A percentile compares a stretch with the other conserved stretches of the same genome.
Evolutionary conservation across 2,797 vertebrate genomes (phyloP).

Genomic region (Semaprochilodus insignis): DNA sequence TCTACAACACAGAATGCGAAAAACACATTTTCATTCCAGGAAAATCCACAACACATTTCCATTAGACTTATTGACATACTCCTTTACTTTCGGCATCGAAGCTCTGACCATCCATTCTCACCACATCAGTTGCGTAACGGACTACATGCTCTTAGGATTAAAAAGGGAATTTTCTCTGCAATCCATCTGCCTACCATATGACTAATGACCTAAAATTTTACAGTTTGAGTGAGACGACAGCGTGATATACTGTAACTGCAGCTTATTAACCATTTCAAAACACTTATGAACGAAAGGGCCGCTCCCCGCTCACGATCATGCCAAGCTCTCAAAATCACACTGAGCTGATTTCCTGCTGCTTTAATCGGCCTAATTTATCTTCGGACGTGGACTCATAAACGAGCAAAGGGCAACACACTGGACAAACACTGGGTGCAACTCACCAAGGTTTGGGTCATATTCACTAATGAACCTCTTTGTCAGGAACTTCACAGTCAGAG

Average conservation of each 20-base stretch:
- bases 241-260: constrained; percentile 14
- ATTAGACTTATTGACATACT: neutral
- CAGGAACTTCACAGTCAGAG: constrained; percentile 92
- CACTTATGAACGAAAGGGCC: neutral
- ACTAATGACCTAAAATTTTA: constrained; percentile 1
- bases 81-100: neutral
- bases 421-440: constrained; percentile 59
- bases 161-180: constrained; percentile 5
- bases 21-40: neutral
- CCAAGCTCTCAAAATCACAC: constrained; percentile 12
- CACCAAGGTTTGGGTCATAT: constrained; percentile 90
- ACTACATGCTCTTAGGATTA: neutral
- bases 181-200: constrained; percentile 45
- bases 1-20: constrained; percentile 72
- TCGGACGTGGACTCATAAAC: neutral
- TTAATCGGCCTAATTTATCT: neutral
- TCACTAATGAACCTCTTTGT: constrained; percentile 93
- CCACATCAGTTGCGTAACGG: neutral
- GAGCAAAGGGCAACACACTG: constrained; percentile 16
- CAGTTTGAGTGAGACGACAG: constrained; percentile 21
- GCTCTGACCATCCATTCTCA: neutral
- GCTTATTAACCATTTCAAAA: constrained; percentile 13
- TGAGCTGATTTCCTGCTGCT: neutral
- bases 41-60: neutral
- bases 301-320: neutral